phyloP scores from a whole-genome alignment of 2,888 invertebrate species.

The Spisula solida region DNA sequence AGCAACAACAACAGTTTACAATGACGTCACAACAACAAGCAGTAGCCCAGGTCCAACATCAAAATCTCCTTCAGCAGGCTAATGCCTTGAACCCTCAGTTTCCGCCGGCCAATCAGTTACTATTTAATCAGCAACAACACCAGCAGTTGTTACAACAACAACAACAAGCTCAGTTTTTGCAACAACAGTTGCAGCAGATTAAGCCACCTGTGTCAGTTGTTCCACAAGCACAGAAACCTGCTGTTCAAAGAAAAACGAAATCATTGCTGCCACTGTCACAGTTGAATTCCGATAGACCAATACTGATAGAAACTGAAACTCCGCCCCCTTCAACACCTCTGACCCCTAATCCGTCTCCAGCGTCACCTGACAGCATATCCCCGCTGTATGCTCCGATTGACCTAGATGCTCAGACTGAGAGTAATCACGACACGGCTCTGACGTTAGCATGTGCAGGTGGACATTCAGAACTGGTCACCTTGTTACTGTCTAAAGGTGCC shows the following conservation, averaged over 20 bases:
- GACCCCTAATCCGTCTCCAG: constrained; percentile 84
- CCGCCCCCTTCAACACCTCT: constrained; percentile 82
- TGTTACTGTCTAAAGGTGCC: constrained; percentile 96
- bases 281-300: constrained; percentile 63
- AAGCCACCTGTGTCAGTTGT: constrained; percentile 72
- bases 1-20: constrained; percentile 69
- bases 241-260: constrained; percentile 70
- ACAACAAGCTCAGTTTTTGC: constrained; percentile 79
- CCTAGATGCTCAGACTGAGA: constrained; percentile 99
- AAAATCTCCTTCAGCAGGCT: constrained; percentile 71
- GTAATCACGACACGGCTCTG: constrained; percentile 99
- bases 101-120: constrained; percentile 58
- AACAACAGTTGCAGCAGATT: constrained; percentile 86
- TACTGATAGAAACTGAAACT: constrained; percentile 78
- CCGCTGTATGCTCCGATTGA: constrained; percentile 90
- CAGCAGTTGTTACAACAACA: constrained; percentile 78
- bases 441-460: constrained; percentile 98
- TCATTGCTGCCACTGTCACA: constrained; percentile 68
- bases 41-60: constrained; percentile 85
- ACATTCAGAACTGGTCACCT: constrained; percentile 97
- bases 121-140: constrained; percentile 75
- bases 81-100: constrained; percentile 75
- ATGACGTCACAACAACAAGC: constrained; percentile 85
- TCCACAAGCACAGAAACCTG: constrained; percentile 67
- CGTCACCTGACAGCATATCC: constrained; percentile 81